A percentile compares a stretch with the other conserved stretches of the same genome.
Conservation (phyloP, 1,140 invertebrate genomes). For the Onthophagus taurus region DNA sequence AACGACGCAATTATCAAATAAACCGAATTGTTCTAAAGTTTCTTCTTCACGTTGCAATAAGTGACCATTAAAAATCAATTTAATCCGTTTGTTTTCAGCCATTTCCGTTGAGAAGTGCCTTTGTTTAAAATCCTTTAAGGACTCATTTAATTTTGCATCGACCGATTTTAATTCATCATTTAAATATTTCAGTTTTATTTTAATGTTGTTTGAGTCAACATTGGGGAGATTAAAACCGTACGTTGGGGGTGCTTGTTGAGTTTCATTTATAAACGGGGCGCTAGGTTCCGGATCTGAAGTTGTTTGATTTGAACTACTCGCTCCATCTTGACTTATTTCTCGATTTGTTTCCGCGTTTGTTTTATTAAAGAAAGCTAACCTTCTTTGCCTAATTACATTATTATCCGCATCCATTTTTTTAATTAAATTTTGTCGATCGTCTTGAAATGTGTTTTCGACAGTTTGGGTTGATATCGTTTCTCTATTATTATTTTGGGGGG, state of each 20-base stretch:
- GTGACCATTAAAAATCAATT: slow-evolving; percentile 81
- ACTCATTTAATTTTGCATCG: slow-evolving; percentile 61
- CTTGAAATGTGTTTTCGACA: slow-evolving; percentile 30
- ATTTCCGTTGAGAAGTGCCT: slow-evolving; percentile 73
- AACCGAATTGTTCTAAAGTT: slow-evolving; percentile 66
- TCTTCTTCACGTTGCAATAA: slow-evolving; percentile 65
- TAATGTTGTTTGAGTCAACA: slow-evolving; percentile 42
- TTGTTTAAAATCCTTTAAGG: slow-evolving; percentile 78
- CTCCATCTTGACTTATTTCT: background rate
- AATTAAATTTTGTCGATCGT: slow-evolving; percentile 42
- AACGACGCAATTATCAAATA: slow-evolving; percentile 79
- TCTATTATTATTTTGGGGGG: slow-evolving; percentile 14
- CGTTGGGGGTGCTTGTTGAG: background rate
- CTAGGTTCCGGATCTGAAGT: background rate
- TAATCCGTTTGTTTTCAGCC: slow-evolving; percentile 62
- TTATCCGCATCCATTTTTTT: slow-evolving; percentile 42
- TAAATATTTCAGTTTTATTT: slow-evolving; percentile 74
- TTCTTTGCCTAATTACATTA: slow-evolving; percentile 24
- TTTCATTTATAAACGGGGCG: background rate
- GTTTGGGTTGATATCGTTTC: no score
- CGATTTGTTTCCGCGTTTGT: slow-evolving; percentile 3
- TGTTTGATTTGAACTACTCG: background rate
- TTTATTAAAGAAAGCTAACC: slow-evolving; percentile 29
- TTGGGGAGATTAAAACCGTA: background rate
- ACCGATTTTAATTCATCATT: slow-evolving; percentile 79